Percentiles rank a stretch among this genome's conserved stretches.
phyloP scores from a whole-genome alignment of 1,140 invertebrate genomes.

The Asobara japonica region DNA sequence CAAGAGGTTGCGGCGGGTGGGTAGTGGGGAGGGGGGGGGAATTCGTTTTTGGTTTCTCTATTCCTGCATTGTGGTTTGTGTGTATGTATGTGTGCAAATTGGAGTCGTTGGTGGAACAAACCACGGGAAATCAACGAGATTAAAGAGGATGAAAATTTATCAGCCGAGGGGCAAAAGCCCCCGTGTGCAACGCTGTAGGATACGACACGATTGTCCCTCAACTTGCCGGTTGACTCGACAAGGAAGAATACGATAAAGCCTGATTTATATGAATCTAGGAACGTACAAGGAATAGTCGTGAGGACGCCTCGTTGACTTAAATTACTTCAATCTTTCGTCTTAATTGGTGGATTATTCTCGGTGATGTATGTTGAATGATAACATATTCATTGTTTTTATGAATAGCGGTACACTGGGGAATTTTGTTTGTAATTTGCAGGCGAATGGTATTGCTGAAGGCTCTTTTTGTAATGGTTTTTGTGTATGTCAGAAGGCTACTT shows the following conservation, averaged over 20 bases:
- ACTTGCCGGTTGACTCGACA: background rate
- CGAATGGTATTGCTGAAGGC: no score
- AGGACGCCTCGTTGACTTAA: background rate
- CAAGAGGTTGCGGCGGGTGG: background rate
- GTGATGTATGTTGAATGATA: background rate
- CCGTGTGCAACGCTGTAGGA: background rate
- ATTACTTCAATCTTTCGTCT: constrained; percentile 6
- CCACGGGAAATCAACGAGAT: constrained; percentile 15
- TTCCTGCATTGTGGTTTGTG: background rate
- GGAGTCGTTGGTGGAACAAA: constrained; percentile 8
- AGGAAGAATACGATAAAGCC: constrained; percentile 16
- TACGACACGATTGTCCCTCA: constrained; percentile 7
- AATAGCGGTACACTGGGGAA: no score
- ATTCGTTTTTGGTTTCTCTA: background rate
- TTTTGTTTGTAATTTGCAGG: no score
- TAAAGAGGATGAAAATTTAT: constrained; percentile 17
- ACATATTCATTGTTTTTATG: background rate
- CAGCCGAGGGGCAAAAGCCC: constrained; percentile 1
- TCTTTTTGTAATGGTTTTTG: no score
- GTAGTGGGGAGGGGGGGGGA: background rate
- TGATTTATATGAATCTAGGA: background rate
- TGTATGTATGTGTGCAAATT: background rate
- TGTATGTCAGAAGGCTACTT: no score
- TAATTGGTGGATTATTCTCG: background rate
- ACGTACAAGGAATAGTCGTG: background rate